These are phyloP conservation scores for Scaptomyza polygonia DNA, from an alignment of 2,888 invertebrate species.

Conservation along the genomic window DNA sequence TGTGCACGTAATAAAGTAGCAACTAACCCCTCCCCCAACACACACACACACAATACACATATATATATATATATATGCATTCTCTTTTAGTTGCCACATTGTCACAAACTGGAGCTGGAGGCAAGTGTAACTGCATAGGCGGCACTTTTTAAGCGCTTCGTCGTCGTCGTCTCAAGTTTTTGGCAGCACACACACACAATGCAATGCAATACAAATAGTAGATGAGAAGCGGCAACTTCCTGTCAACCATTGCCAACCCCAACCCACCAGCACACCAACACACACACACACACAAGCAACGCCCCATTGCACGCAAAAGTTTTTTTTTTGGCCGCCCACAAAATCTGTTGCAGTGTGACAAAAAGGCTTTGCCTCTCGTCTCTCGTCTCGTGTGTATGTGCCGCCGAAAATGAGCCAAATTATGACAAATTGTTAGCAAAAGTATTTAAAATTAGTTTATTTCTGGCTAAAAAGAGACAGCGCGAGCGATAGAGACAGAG, in stretches of 20 bases:
- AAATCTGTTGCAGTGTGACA: constrained; percentile 56
- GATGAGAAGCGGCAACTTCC: constrained; percentile 24
- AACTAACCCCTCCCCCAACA: neutral
- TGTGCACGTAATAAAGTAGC: constrained; percentile 54
- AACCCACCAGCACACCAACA: too few relatives aligned
- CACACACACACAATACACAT: too few relatives aligned
- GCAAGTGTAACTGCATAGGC: constrained; percentile 58
- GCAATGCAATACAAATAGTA: constrained; percentile 47
- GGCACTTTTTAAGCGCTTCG: constrained; percentile 65
- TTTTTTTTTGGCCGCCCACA: constrained; percentile 34
- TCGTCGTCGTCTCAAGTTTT: constrained; percentile 61
- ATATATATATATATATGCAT: neutral
- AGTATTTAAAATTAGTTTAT: constrained; percentile 80
- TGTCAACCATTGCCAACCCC: neutral
- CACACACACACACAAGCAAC: constrained; percentile 6
- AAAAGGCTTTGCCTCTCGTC: constrained; percentile 35
- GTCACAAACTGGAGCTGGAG: neutral
- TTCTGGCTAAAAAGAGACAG: constrained; percentile 43
- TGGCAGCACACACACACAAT: constrained; percentile 47
- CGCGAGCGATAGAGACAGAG: neutral
- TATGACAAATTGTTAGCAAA: constrained; percentile 79
- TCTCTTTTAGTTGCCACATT: neutral
- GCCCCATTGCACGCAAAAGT: constrained; percentile 37
- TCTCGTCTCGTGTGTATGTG: neutral
- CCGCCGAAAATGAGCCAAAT: constrained; percentile 74